These are phyloP conservation scores for Callyntrura sp. DNA, from an alignment of 2,888 invertebrate species.

Conservation along the genomic window DNA sequence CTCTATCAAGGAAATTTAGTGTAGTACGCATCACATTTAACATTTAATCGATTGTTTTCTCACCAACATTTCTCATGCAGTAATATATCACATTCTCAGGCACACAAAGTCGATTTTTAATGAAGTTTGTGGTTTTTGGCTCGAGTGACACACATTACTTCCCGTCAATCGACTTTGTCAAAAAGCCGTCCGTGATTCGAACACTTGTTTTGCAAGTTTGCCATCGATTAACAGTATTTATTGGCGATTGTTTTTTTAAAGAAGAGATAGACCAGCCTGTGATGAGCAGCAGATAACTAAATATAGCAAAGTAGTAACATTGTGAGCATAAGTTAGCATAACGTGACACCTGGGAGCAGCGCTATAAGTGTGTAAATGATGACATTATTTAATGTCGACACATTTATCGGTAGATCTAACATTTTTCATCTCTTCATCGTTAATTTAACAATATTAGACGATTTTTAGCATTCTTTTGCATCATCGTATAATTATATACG, in stretches of 20 bases:
- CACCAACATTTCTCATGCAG: not conserved
- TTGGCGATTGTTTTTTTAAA: not conserved
- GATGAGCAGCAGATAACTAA: not conserved
- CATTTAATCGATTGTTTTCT: conserved; percentile 9
- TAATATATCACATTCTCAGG: not conserved
- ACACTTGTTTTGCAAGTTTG: conserved; percentile 47
- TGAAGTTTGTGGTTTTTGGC: conserved; percentile 37
- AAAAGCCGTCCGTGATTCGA: conserved; percentile 10
- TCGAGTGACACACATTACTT: conserved; percentile 60
- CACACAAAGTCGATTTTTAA: conserved; percentile 34
- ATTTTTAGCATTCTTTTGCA: not conserved
- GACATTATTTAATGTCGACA: conserved; percentile 9
- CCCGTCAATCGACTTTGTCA: conserved; percentile 53
- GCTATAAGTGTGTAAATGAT: not conserved
- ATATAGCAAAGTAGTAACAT: not conserved
- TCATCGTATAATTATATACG: not conserved
- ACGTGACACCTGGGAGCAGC: conserved; percentile 25
- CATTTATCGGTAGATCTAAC: conserved; percentile 26
- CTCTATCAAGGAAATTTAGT: not conserved
- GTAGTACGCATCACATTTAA: not conserved
- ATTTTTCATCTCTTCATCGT: conserved; percentile 2
- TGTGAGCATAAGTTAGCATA: conserved; percentile 3
- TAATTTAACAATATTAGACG: not conserved
- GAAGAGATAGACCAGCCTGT: not conserved
- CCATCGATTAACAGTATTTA: conserved; percentile 7